phyloP scores from a whole-genome alignment of 30 jellyfish, hydroid and myxozoan genomes.

The Aurelia aurita complex sp. Pacific region DNA sequence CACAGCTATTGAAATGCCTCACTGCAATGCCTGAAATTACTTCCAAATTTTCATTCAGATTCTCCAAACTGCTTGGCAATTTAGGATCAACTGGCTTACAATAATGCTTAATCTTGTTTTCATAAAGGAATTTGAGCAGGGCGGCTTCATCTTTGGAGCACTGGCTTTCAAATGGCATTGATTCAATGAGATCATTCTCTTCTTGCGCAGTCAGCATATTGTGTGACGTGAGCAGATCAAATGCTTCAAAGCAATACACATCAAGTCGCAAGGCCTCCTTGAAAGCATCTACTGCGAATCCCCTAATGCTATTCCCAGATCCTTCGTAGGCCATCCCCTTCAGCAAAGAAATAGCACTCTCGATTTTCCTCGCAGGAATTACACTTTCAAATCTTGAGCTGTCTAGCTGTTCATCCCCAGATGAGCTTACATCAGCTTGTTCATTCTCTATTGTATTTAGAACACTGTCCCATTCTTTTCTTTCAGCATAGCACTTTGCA shows the following conservation, averaged over 20 bases:
- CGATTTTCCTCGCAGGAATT: conserved; percentile 65
- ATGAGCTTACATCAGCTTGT: conserved; percentile 28
- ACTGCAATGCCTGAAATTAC: conserved; percentile 67
- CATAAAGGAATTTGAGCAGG: conserved; percentile 62
- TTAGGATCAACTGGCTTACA: conserved; percentile 72
- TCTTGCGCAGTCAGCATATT: conserved; percentile 75
- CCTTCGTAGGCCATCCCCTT: conserved; percentile 88
- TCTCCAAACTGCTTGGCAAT: conserved; percentile 48
- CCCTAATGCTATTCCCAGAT: conserved; percentile 56
- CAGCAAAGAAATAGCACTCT: conserved; percentile 74
- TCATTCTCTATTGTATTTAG: conserved; percentile 75
- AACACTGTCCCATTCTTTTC: conserved; percentile 85
- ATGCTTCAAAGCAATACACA: conserved; percentile 94
- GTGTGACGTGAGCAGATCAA: conserved; percentile 80
- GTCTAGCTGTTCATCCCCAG: conserved; percentile 31
- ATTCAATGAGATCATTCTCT: conserved; percentile 71
- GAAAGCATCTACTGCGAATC: conserved; percentile 81
- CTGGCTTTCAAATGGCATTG: conserved; percentile 76
- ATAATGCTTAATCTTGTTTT: conserved; percentile 59
- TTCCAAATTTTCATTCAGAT: conserved; percentile 71
- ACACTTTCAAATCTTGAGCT: conserved; percentile 27
- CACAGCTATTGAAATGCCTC: conserved; percentile 81
- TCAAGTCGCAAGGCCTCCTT: conserved; percentile 87
- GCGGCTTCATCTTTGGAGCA: conserved; percentile 74
- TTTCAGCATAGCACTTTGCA: conserved; percentile 78